Evolutionary conservation across 2,797 vertebrate genomes (phyloP), one percentile per base, ranked within the genome.

Genomic region (Cichlasoma orientale): DNA sequence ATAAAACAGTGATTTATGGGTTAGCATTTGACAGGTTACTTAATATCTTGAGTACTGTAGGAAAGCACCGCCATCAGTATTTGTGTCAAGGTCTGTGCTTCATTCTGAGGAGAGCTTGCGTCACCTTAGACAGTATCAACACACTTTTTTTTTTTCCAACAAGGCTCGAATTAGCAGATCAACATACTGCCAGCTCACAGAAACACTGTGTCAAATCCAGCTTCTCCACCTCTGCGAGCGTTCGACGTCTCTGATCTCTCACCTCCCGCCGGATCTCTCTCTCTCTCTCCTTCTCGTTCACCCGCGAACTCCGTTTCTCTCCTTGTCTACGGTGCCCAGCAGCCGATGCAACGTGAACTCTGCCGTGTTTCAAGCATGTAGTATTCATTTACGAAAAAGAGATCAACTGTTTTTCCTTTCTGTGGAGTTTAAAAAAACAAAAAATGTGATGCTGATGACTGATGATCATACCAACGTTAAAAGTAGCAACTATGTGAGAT

Each of bases 311-410:
- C 89, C 73, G 84, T 91, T 91, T 91, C 92, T 94, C 92, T 94
- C 90, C 90, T 91, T 89, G 93, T 95, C 93, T 88, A 76, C 77
- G 89, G 90, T 91, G 92, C 91, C 85, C 88, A 85, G 92, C 89
- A 90, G 92, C 89, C 52, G 85, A 92, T 70, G 92, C 93, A 73
- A 91, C 84, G 83, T 89, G 75, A 94, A 93, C 93, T 95, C 93
- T 94, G 94, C 93, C 92, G 93, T 95, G 95, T 95, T 94, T 95
- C 92, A 94, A 96, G 95, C 96, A 96, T 96, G 96, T 96, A 95
- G 95, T 96, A 94, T 95, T 95, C 92, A 95, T 95, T 95, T 92
- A 95, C 58, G 88, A 93, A 92, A 94, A 95, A 94, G 90, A 94
- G 87, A 94, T 86, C 73, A 92, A 87, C 80, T 38, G 69, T 88